These are phyloP conservation scores for Nyleta sp. DNA, from an alignment of 2,888 invertebrate genomes.

Conservation along the genomic window DNA sequence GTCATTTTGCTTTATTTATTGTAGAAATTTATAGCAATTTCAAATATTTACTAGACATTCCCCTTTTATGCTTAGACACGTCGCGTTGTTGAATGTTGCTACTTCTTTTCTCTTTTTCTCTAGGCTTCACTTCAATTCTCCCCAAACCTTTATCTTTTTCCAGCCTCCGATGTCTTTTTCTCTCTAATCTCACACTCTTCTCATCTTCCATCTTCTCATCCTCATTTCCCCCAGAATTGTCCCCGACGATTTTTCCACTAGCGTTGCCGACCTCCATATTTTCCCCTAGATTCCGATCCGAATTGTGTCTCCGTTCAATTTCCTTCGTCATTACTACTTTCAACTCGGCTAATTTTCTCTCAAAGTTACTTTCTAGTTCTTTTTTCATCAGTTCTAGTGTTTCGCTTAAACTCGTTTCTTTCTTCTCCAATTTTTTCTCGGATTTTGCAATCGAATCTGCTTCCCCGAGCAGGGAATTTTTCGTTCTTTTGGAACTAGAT, in stretches of 20 bases:
- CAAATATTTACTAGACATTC: neutral
- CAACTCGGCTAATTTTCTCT: constrained; percentile 78
- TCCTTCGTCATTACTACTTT: constrained; percentile 81
- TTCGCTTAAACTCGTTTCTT: neutral
- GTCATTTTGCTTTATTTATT: too few species aligned
- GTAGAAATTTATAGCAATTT: too few species aligned
- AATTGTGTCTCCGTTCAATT: constrained; percentile 69
- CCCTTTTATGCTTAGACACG: neutral
- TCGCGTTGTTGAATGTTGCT: neutral
- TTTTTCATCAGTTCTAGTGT: constrained; percentile 29
- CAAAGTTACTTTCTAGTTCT: constrained; percentile 78
- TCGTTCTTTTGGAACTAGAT: neutral
- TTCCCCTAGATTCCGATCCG: neutral
- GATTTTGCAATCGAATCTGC: neutral
- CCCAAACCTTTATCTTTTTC: too few species aligned
- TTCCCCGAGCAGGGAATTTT: neutral
- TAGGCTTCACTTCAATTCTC: neutral
- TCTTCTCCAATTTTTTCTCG: neutral
- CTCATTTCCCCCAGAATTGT: constrained; percentile 66
- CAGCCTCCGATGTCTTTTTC: too few species aligned
- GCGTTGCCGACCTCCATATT: neutral
- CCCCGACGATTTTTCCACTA: neutral
- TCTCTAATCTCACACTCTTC: too few species aligned
- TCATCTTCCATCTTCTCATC: too few species aligned
- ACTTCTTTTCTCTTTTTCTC: neutral